Conservation (phyloP, 1,140 invertebrate species). For the Trissolcus basalis region DNA sequence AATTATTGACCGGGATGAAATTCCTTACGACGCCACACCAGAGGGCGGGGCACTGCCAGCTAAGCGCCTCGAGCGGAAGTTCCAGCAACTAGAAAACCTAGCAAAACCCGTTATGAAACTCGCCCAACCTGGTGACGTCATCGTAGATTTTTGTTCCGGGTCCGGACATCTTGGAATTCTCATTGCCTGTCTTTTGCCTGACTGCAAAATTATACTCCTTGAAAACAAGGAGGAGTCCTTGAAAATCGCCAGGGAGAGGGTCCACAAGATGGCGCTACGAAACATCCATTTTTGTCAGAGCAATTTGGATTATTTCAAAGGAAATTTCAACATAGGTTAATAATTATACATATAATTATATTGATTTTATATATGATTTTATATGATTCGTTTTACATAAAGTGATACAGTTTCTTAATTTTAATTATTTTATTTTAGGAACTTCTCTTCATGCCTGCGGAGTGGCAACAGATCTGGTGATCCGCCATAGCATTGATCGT, state of each 20-base stretch:
- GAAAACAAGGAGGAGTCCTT: constrained; percentile 96
- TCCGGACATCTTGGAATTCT: constrained; percentile 94
- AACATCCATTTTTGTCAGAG: constrained; percentile 91
- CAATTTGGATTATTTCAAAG: constrained; percentile 90
- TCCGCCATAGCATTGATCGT: constrained; percentile 86
- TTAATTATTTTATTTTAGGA: constrained; percentile 18
- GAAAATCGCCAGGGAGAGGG: constrained; percentile 83
- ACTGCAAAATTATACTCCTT: constrained; percentile 86
- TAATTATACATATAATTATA: constrained; percentile 4
- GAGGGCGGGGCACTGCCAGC: constrained; percentile 86
- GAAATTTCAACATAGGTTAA: constrained; percentile 88
- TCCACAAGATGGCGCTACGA: constrained; percentile 81
- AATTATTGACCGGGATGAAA: constrained; percentile 79
- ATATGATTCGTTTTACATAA: too few relatives aligned
- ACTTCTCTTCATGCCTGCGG: constrained; percentile 94
- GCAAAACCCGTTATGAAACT: constrained; percentile 85
- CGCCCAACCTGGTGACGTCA: constrained; percentile 77
- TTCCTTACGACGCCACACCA: constrained; percentile 86
- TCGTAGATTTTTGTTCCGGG: constrained; percentile 97
- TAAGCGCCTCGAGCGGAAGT: constrained; percentile 85
- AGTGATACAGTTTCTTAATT: neutral
- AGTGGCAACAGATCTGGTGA: constrained; percentile 93
- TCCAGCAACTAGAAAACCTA: constrained; percentile 92
- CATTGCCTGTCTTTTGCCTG: constrained; percentile 86
- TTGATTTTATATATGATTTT: too few relatives aligned